Conservation (phyloP, 2,797 vertebrate species). For the Periparus ater region DNA sequence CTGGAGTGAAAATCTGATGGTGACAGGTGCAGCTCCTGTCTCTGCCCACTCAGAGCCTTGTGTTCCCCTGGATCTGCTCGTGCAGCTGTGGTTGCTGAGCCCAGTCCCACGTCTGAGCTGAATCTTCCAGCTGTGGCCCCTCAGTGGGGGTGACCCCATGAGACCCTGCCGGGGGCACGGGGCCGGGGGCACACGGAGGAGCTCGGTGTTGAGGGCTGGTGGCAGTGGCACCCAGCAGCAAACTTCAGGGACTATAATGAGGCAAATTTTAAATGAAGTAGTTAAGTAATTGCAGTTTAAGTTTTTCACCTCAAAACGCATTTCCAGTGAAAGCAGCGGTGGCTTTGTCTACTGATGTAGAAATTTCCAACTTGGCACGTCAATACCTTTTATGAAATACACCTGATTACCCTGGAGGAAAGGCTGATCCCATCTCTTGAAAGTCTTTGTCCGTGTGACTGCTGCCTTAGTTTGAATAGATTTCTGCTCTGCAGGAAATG, state of each 20-base stretch:
- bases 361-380: neutral
- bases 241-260: neutral
- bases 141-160: rapidly evolving
- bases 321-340: neutral
- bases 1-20: neutral
- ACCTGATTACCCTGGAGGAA: neutral
- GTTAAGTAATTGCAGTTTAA: neutral
- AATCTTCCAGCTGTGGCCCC: neutral
- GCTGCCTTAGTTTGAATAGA: neutral
- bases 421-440: neutral
- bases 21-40: neutral
- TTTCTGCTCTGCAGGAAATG: neutral
- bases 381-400: neutral
- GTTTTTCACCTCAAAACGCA: neutral
- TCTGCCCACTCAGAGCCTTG: neutral
- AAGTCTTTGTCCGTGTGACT: neutral
- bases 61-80: rapidly evolving
- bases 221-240: rapidly evolving
- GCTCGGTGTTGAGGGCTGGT: neutral
- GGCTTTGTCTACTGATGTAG: neutral
- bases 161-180: rapidly evolving
- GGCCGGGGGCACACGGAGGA: rapidly evolving
- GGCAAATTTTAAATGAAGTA: neutral
- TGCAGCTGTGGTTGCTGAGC: neutral
- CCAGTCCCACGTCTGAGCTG: rapidly evolving